Conservation (phyloP, 2,797 vertebrate genomes). For the Fundulus diaphanus region DNA sequence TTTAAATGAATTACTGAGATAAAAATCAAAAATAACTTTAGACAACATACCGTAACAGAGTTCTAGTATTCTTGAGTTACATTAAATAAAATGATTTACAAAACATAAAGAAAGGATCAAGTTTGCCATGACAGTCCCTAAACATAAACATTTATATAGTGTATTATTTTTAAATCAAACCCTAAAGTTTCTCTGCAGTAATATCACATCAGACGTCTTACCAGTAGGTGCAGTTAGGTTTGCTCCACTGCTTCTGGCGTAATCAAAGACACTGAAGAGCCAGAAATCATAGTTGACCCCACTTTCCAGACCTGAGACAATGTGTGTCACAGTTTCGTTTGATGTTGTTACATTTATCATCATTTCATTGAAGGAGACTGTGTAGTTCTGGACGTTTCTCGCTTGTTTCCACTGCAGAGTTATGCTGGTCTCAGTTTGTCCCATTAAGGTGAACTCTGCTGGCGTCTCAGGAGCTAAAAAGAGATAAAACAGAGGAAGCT, state of each 20-base stretch:
- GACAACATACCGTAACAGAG: background rate
- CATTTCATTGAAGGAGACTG: accelerated
- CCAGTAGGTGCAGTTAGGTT: accelerated
- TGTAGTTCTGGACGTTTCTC: constrained; percentile 4
- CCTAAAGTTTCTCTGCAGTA: too few species aligned
- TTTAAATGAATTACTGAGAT: background rate
- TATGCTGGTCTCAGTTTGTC: constrained; percentile 27
- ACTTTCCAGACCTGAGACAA: background rate
- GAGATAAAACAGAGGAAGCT: too few species aligned
- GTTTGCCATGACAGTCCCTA: too few species aligned
- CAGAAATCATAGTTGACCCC: constrained; percentile 34
- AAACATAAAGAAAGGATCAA: too few species aligned
- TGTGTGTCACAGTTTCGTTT: background rate
- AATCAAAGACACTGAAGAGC: constrained; percentile 42
- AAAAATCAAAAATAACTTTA: background rate
- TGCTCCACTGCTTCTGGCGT: accelerated
- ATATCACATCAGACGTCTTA: background rate
- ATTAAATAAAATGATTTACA: too few species aligned
- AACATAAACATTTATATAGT: too few species aligned
- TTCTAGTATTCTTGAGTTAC: background rate
- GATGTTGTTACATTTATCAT: accelerated
- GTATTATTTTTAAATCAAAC: too few species aligned
- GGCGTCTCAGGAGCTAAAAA: too few species aligned
- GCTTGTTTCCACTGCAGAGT: constrained; percentile 57
- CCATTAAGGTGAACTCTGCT: background rate